Conservation (phyloP, 2,113 vertebrate species). For the Oreochromis aureus region DNA sequence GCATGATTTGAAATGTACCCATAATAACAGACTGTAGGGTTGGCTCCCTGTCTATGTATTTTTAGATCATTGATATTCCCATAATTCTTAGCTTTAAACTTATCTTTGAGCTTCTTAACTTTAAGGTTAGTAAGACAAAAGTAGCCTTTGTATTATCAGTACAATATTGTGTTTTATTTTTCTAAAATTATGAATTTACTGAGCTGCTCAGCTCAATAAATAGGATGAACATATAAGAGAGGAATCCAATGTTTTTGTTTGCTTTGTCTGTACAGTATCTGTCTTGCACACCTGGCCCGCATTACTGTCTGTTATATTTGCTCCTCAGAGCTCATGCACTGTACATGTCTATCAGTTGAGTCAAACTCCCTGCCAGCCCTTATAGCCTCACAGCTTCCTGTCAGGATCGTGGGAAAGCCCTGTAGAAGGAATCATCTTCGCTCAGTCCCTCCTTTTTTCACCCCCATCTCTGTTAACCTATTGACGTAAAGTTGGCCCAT, state of each 20-base stretch:
- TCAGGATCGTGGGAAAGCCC: constrained; percentile 47
- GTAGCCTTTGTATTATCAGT: not conserved
- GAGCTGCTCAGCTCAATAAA: not conserved
- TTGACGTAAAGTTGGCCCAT: not conserved
- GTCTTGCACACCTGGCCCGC: constrained; percentile 13
- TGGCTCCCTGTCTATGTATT: not conserved
- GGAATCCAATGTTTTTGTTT: not conserved
- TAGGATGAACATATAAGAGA: not conserved
- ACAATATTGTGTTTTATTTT: not conserved
- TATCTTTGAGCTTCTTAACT: not conserved
- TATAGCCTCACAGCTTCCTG: constrained; percentile 33
- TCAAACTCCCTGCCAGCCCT: not conserved
- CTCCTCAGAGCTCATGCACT: not conserved
- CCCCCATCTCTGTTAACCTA: not conserved
- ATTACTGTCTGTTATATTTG: not conserved
- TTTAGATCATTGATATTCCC: not conserved
- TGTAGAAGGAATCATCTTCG: not conserved
- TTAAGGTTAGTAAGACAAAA: not conserved
- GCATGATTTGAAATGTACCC: not conserved
- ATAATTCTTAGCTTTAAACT: not conserved
- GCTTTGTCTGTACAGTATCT: not conserved
- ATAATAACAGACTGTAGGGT: not conserved
- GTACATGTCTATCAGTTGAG: not conserved
- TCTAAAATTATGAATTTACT: not conserved
- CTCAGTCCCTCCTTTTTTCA: not conserved